A percentile compares a stretch with the other conserved stretches of the same genome.
phyloP scores from a whole-genome alignment of 2,888 invertebrate species.

The Limnephilus rhombicus region DNA sequence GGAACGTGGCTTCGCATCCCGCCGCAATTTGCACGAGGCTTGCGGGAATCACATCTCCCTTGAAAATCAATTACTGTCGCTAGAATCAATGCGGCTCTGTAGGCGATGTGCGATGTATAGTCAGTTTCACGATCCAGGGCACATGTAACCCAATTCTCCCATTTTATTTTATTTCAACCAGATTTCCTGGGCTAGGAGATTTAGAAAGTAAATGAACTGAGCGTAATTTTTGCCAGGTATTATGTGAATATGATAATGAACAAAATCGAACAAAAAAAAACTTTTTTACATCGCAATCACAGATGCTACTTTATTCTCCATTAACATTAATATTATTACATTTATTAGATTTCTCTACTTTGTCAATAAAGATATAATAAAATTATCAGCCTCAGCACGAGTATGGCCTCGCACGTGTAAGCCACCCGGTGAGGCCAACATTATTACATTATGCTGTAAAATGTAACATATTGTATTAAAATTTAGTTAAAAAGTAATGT shows the following conservation, averaged over 20 bases:
- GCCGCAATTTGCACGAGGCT: conserved; percentile 30
- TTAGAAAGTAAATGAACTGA: background rate
- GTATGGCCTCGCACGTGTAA: too few relatives aligned
- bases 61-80: conserved; percentile 56
- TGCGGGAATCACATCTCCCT: conserved; percentile 46
- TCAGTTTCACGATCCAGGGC: conserved; percentile 37
- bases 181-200: background rate
- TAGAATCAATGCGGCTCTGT: conserved; percentile 49
- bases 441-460: too few relatives aligned
- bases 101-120: conserved; percentile 23
- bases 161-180: background rate
- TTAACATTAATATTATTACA: too few relatives aligned
- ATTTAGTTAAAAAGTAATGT: too few relatives aligned
- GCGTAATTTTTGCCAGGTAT: background rate
- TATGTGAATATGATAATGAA: background rate
- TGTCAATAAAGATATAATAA: too few relatives aligned
- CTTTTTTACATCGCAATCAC: too few relatives aligned
- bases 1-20: conserved; percentile 40
- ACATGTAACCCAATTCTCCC: conserved; percentile 31
- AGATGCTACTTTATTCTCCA: too few relatives aligned
- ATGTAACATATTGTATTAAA: too few relatives aligned
- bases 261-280: background rate
- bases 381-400: too few relatives aligned
- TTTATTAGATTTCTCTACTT: too few relatives aligned
- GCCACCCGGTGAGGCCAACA: too few relatives aligned